Percentiles rank a stretch among this genome's conserved stretches.
Conservation (phyloP, 2,113 vertebrate genomes). For the Engraulis encrasicolus region DNA sequence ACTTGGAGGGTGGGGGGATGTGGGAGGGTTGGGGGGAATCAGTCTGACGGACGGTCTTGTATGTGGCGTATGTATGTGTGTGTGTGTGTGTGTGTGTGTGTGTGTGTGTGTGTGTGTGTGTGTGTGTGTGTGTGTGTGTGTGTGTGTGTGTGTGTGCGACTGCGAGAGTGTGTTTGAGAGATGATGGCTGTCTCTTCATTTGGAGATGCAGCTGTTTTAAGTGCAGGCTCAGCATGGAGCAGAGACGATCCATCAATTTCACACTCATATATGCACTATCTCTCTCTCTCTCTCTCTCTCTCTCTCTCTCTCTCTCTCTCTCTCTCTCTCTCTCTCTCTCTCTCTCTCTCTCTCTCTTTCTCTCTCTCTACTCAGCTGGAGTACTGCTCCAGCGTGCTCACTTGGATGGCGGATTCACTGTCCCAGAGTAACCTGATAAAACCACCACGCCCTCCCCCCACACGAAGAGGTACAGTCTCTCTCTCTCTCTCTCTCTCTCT, state of each 20-base stretch:
- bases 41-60: constrained; percentile 8
- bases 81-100: constrained; percentile 20
- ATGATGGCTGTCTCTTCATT: constrained; percentile 28
- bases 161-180: neutral
- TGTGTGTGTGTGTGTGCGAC: too few species aligned
- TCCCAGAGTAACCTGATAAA: constrained; percentile 70
- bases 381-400: constrained; percentile 78
- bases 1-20: neutral
- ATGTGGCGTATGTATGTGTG: neutral
- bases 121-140: neutral
- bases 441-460: constrained; percentile 56
- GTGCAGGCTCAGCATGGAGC: constrained; percentile 58
- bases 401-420: constrained; percentile 79
- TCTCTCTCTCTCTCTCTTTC: neutral
- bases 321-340: neutral
- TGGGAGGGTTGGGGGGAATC: too few species aligned
- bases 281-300: neutral
- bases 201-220: constrained; percentile 55
- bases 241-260: constrained; percentile 37
- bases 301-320: neutral
- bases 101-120: constrained; percentile 1
- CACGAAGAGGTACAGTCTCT: constrained; percentile 60
- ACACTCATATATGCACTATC: neutral
- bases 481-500: neutral
- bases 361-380: constrained; percentile 70